Base-by-base conservation (phyloP, 2,113 vertebrate species). In the Eulemur rufifrons region DNA sequence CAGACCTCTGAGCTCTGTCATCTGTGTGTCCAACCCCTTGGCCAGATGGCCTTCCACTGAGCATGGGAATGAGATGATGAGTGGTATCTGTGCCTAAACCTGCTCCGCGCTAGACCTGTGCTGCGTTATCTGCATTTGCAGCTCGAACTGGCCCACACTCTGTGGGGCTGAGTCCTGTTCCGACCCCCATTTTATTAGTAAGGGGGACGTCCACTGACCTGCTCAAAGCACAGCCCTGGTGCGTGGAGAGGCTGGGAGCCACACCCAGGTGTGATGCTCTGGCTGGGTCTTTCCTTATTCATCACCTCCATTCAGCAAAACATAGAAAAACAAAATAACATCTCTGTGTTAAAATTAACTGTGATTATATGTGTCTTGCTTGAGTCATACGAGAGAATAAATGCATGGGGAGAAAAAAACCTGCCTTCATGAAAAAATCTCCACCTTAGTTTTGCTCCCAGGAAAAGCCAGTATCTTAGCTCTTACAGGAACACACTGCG, bases 401-500 rank as follows among this genome's bases (percentile, higher is more conserved):
- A n/a, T 15, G 6, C 52, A 52, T 17, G 21, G 63, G 59, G 71
- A 94, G 78, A 10, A 13, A 54, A 61, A 50, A 13, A 17, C 17
- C n/a, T 39, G 23, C 52, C 80, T 73, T 52, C 34, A 47, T 20
- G 23, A 34, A 86, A 27, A 66, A 20, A 32, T 25, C 7, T 56
- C 73, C 20, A 29, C 3, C 27, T 12, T 34, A 54, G 34, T 27
- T 66, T 37, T 83, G 52, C 81, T 50, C 56, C 42, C 23, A 32
- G 71, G 52, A 69, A 54, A 64, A 42, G 8, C 10, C 39, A 0
- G 47, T 39, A 12, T 74, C 73, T 18, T 42, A 76, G 61, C 18
- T 29, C 5, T 2, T 45, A 9, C 2, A 1, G 45, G 18, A 42
- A 21, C 37, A 27, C 4, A 3, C 23, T 2, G n/a, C 3, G 11